Base-by-base conservation (phyloP, 2,888 invertebrate species). In the Pilophorus perplexus region DNA sequence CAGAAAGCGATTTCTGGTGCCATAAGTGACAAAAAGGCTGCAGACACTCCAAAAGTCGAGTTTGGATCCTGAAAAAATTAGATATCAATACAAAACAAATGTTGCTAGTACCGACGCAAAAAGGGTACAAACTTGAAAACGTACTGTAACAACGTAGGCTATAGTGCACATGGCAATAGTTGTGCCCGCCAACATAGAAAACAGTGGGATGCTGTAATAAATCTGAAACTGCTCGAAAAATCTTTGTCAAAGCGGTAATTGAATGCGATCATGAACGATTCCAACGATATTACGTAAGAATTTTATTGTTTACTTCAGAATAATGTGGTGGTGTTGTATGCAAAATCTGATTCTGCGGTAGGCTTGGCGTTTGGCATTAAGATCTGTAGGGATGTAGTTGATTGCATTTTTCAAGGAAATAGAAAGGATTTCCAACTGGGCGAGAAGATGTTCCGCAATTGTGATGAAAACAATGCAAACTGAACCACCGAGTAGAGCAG, bases 1-100 rank as follows among this genome's bases (percentile, higher is more conserved):
- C 46, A 44, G 14, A 62, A 62, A 3, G 22, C 46, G n/a, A 62
- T 46, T 20, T 62, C 62, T 25, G 62, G 62, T 12, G 62, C 62
- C 38, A 62, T 23, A 18, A 62, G 20, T 1, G 62, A 62, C 2
- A 62, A 48, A 18, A 62, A 62, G 10, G 62, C 62, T 1, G 46
- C 46, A 1, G 62, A 62, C 8, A 62, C 46, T 22, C 46, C 62
- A 5, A 62, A 46, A 2, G 62, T 62, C 23, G 62, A 46, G 23
- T 16, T 25, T 6, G 62, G 62, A 33, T 62, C 62, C 62, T 62
- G 20, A 4, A 44, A 44, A 55, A 27, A 54, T n/a, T n/a, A n/a
- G n/a, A n/a, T n/a, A 33, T 33, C 33, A 33, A 33, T 8, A 10
- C 10, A 8, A 6, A 33, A 33, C 6, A 33, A 33, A 33, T 33